These are phyloP conservation scores for Drosophila peninsularis DNA, from an alignment of 2,888 invertebrate genomes.

Conservation along the genomic window DNA sequence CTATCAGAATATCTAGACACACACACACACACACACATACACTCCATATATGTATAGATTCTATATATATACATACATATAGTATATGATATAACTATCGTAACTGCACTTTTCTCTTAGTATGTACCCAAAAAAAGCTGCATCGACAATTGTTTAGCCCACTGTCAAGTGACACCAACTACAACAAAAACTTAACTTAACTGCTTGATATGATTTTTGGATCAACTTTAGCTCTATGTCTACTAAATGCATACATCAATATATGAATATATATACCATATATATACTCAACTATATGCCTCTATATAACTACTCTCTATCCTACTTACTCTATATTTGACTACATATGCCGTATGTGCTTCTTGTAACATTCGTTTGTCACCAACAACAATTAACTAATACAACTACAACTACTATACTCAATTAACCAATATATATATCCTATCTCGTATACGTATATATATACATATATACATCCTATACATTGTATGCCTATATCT, in stretches of 20 bases:
- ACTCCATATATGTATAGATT: constrained; percentile 18
- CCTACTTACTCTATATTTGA: constrained; percentile 43
- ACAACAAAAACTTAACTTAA: constrained; percentile 28
- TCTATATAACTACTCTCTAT: constrained; percentile 39
- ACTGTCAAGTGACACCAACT: constrained; percentile 58
- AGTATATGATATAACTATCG: constrained; percentile 29
- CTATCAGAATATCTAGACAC: constrained; percentile 8
- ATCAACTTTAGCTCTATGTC: constrained; percentile 73
- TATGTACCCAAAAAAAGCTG: constrained; percentile 67
- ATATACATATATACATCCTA: constrained; percentile 50
- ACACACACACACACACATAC: constrained; percentile 19
- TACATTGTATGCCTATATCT: constrained; percentile 38
- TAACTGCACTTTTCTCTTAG: constrained; percentile 78
- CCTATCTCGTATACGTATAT: constrained; percentile 41
- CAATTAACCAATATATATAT: constrained; percentile 46
- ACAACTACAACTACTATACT: constrained; percentile 25
- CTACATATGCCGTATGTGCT: constrained; percentile 78
- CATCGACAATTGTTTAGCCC: constrained; percentile 63
- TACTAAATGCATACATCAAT: constrained; percentile 48
- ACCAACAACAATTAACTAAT: constrained; percentile 26
- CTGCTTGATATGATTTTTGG: constrained; percentile 69
- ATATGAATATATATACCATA: constrained; percentile 16
- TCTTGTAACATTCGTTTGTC: constrained; percentile 69
- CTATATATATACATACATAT: constrained; percentile 29
- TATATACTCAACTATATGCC: constrained; percentile 44